A percentile compares a stretch with the other conserved stretches of the same genome.
These are phyloP conservation scores for Daubentonia madagascariensis DNA, from an alignment of 2,113 vertebrate genomes.

Conservation along the genomic window DNA sequence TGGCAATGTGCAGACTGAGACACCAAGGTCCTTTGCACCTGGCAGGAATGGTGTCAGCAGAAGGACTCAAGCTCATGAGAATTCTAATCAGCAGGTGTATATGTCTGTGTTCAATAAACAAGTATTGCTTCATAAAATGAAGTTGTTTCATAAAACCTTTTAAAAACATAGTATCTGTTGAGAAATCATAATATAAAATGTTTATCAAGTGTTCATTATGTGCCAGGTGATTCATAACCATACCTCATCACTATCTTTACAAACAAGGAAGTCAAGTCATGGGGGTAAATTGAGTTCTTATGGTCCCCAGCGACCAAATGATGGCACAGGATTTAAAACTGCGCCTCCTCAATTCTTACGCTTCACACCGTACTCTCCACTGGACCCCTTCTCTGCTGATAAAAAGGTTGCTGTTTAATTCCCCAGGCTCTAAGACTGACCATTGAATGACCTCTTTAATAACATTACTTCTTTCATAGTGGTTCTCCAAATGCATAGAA, in stretches of 20 bases:
- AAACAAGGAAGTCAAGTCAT: neutral
- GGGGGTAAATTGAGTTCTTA: neutral
- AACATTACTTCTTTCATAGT: neutral
- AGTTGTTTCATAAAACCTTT: neutral
- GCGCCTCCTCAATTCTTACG: neutral
- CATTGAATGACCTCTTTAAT: neutral
- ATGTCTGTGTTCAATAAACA: slow-evolving; percentile 44
- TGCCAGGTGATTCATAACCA: neutral
- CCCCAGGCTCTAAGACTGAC: neutral
- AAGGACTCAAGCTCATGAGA: neutral
- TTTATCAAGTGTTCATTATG: neutral
- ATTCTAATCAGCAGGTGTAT: neutral
- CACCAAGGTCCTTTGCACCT: neutral
- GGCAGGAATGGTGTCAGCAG: neutral
- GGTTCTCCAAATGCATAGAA: neutral
- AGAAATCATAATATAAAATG: slow-evolving; percentile 21
- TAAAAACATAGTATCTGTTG: neutral
- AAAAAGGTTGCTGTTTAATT: neutral
- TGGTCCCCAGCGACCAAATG: neutral
- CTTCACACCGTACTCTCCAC: neutral
- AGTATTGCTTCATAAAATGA: slow-evolving; percentile 43
- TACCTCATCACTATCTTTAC: neutral
- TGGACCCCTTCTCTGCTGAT: neutral
- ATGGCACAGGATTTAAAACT: neutral
- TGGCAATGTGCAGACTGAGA: neutral